A percentile compares a stretch with the other conserved stretches of the same genome.
These are phyloP conservation scores for Epinephelus malabaricus DNA, from an alignment of 2,797 vertebrate genomes.

Conservation along the genomic window DNA sequence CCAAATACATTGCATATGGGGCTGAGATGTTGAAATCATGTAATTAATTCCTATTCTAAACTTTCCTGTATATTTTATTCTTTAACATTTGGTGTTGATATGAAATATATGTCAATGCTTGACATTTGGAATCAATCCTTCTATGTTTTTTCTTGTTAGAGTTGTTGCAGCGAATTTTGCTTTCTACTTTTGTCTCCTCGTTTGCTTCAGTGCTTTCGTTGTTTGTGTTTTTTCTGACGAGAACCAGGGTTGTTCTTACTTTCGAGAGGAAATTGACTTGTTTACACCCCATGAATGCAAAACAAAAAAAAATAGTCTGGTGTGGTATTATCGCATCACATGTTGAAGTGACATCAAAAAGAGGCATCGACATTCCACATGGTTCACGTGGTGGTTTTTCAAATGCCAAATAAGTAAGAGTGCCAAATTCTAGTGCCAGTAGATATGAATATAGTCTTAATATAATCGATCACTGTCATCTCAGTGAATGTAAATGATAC, in stretches of 20 bases:
- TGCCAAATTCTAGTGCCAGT: slow-evolving; percentile 87
- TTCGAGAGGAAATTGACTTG: slow-evolving; percentile 71
- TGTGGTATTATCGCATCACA: slow-evolving; percentile 76
- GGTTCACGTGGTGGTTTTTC: slow-evolving; percentile 67
- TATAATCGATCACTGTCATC: slow-evolving; percentile 86
- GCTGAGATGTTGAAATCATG: slow-evolving; percentile 90
- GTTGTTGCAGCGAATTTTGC: slow-evolving; percentile 72
- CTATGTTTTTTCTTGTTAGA: slow-evolving; percentile 90
- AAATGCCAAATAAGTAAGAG: slow-evolving; percentile 88
- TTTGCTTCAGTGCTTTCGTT: slow-evolving; percentile 82
- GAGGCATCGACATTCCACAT: slow-evolving; percentile 75
- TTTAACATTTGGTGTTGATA: slow-evolving; percentile 99
- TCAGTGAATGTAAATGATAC: slow-evolving; percentile 88
- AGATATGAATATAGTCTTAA: slow-evolving; percentile 85
- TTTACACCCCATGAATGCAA: slow-evolving; percentile 81
- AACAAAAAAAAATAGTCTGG: slow-evolving; percentile 50
- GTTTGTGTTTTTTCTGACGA: slow-evolving; percentile 81
- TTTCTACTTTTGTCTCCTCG: slow-evolving; percentile 68
- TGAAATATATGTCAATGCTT: slow-evolving; percentile 95
- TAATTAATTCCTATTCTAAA: slow-evolving; percentile 98
- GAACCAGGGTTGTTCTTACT: slow-evolving; percentile 78
- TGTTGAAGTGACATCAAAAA: slow-evolving; percentile 78
- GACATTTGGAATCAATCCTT: slow-evolving; percentile 94
- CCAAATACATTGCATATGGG: slow-evolving; percentile 94
- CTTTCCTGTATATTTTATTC: slow-evolving; percentile 96